Evolutionary conservation across 2,113 vertebrate species (phyloP).

Genomic region (Hucho hucho): DNA sequence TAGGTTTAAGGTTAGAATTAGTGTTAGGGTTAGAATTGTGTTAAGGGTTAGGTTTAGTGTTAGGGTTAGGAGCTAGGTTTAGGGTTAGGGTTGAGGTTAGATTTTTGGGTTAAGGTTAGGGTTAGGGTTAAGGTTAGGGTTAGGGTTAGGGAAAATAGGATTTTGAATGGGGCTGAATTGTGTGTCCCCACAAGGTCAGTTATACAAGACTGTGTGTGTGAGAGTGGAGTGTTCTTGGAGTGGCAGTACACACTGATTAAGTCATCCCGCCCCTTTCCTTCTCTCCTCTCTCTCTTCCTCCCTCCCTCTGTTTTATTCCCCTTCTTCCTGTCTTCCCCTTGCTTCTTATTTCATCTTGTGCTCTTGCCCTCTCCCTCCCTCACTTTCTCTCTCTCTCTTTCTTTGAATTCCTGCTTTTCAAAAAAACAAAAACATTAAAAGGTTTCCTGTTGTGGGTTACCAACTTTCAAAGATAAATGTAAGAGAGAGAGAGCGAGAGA

Average conservation of each 20-base stretch:
- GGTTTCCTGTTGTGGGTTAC: neutral
- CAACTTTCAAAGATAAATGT: neutral
- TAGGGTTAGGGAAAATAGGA: no score
- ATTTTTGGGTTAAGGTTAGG: no score
- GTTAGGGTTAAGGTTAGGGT: no score
- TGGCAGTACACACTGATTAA: constrained; percentile 46
- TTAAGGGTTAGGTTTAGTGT: no score
- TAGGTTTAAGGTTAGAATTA: no score
- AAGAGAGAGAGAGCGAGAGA: neutral
- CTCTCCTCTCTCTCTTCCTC: constrained; percentile 35
- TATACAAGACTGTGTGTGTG: neutral
- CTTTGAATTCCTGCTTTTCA: neutral
- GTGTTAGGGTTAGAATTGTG: no score
- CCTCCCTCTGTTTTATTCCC: constrained; percentile 22
- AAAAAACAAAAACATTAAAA: neutral
- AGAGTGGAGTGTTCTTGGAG: constrained; percentile 58
- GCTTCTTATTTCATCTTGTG: constrained; percentile 3
- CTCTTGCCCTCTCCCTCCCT: constrained; percentile 9
- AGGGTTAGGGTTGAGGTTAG: no score
- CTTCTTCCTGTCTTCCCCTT: constrained; percentile 22
- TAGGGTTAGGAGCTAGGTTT: no score
- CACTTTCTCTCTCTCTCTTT: neutral
- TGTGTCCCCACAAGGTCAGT: no score
- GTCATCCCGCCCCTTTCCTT: constrained; percentile 53
- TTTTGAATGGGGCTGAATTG: no score